Conservation (phyloP, 2,797 vertebrate species). For the Falco peregrinus region DNA sequence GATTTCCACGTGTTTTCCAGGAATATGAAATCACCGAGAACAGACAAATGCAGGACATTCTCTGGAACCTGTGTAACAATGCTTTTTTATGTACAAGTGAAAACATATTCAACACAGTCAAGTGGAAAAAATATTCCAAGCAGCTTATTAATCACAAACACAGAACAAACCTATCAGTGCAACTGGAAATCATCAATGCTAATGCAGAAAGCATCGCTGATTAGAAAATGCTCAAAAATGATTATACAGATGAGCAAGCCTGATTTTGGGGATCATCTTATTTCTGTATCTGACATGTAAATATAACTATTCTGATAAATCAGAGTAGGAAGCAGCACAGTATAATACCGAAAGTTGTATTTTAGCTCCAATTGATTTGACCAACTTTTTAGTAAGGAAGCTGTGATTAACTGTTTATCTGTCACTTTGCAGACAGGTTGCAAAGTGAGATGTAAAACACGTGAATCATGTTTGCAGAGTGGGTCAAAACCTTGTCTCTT, state of each 20-base stretch:
- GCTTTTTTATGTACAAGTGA: background rate
- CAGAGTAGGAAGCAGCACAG: background rate
- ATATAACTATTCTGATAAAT: slow-evolving; percentile 37
- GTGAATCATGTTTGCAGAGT: background rate
- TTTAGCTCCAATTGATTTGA: background rate
- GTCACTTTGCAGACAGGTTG: background rate
- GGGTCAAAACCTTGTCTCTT: background rate
- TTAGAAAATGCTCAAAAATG: slow-evolving; percentile 60
- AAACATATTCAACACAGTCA: slow-evolving; percentile 20
- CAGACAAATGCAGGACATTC: background rate
- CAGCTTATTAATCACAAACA: slow-evolving; percentile 56
- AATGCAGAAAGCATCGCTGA: slow-evolving; percentile 47
- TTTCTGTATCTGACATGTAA: slow-evolving; percentile 46
- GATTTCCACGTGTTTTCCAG: background rate
- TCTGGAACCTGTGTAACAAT: background rate
- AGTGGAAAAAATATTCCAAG: slow-evolving; percentile 44
- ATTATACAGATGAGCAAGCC: slow-evolving; percentile 53
- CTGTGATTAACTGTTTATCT: background rate
- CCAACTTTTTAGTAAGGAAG: slow-evolving; percentile 9
- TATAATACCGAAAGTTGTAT: background rate
- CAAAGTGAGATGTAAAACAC: background rate
- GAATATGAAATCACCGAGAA: slow-evolving; percentile 11
- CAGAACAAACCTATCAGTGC: slow-evolving; percentile 34
- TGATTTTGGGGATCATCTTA: slow-evolving; percentile 56
- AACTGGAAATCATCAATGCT: slow-evolving; percentile 54